Base-by-base conservation (phyloP, 2,888 invertebrate genomes). In the Diloba caeruleocephala region DNA sequence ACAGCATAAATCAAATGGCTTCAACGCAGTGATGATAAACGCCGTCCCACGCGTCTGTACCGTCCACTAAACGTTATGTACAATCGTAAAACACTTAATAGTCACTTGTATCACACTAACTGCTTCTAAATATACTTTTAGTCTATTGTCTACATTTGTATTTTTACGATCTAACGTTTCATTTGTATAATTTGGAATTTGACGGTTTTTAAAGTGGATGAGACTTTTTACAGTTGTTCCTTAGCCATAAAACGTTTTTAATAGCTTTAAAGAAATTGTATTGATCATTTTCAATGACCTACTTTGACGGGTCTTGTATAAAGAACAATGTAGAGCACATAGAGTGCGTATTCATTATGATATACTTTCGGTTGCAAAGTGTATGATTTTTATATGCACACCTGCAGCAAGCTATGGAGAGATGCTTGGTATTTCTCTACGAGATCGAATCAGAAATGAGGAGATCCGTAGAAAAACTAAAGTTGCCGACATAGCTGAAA, bases 31-130 rank as follows among this genome's bases (percentile, higher is more conserved):
- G 69, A 78, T 77, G 71, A 73, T 75, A 75, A 70, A 73, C 56
- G 52, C 10, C 70, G 44, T 63, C 71, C 71, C 67, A 71, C 63
- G 64, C 61, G 17, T 12, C 53, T 50, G 61, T 71, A 51, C 60
- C 74, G 74, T 80, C 71, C 72, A 74, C 74, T 71, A 74, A 74
- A 79, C 69, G 62, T 71, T 71, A 70, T 68, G 62, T 70, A 54
- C 53, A 54, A 67, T 70, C 68, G 74, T 82, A 80, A 81, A 80
- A 76, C 67, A 71, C 63, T 72, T 74, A 82, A 81, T 83, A 74
- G 69, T 60, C 66, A 58, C 70, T 78, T 76, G 73, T 78, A 69
- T 57, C 42, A 44, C 46, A 39, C 45, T 39, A 58, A 46, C 51
- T 34, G 43, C 45, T 68, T 41, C 53, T 54, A 63, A 57, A 63